Conservation (phyloP, 2,113 vertebrate species). For the Saccopteryx bilineata region DNA sequence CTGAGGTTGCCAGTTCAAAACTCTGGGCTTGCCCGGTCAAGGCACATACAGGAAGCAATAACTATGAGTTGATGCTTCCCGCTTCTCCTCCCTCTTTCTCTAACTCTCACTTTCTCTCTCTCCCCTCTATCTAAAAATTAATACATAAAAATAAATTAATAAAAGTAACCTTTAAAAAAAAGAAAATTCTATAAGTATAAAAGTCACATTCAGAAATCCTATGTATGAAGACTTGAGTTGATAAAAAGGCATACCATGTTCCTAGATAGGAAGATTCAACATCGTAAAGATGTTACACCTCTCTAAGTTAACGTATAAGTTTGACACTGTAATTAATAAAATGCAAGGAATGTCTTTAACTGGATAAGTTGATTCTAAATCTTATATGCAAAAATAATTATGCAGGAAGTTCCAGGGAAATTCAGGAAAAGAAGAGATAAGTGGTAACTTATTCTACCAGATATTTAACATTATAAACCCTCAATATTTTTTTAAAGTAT, state of each 20-base stretch:
- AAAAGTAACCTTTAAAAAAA: no score
- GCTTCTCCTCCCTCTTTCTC: no score
- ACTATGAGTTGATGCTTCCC: no score
- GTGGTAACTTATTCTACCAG: background rate
- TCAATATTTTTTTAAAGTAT: background rate
- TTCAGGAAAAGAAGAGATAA: background rate
- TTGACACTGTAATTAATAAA: background rate
- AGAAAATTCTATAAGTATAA: constrained; percentile 31
- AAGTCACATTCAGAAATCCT: background rate
- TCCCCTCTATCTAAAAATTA: no score
- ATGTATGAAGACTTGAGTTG: background rate
- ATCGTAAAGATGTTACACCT: background rate
- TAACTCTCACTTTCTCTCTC: no score
- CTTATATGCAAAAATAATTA: constrained; percentile 13
- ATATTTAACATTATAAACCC: background rate
- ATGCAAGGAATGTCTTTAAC: background rate
- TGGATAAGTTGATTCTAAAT: background rate
- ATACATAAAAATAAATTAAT: no score
- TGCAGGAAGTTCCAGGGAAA: background rate
- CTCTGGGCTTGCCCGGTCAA: no score
- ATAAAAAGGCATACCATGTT: background rate
- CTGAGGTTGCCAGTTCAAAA: no score
- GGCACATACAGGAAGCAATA: no score
- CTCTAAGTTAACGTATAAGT: background rate
- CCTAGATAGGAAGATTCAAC: background rate